A percentile compares a stretch with the other conserved stretches of the same genome.
Conservation (phyloP, 2,113 vertebrate species). For the Ctenomys sociabilis region DNA sequence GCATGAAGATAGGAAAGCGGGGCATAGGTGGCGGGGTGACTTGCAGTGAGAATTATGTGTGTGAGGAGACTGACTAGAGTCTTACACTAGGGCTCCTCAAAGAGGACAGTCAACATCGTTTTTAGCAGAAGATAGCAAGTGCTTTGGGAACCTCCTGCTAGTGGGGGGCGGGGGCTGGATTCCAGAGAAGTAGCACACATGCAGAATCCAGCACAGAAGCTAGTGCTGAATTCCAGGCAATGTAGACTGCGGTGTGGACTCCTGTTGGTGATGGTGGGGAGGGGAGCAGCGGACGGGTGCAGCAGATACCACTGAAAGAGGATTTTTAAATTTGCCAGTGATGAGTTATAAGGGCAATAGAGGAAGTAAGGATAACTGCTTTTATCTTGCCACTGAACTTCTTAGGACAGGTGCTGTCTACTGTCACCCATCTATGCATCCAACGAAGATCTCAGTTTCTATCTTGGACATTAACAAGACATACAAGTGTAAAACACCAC, state of each 20-base stretch:
- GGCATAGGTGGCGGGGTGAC: background rate
- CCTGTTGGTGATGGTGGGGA: background rate
- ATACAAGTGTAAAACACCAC: background rate
- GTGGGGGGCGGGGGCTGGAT: background rate
- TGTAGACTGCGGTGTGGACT: background rate
- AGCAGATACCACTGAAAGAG: background rate
- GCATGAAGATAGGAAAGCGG: background rate
- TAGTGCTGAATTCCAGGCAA: background rate
- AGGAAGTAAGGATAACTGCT: background rate
- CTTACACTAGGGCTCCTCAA: background rate
- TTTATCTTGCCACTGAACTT: background rate
- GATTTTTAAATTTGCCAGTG: background rate
- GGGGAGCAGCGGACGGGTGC: conserved; percentile 4
- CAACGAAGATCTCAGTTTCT: background rate
- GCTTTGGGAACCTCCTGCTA: background rate
- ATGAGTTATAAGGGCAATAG: background rate
- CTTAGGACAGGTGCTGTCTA: background rate
- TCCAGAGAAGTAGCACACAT: background rate
- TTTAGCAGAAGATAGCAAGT: background rate
- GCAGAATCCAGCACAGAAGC: background rate
- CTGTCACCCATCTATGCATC: background rate
- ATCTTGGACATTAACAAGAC: background rate
- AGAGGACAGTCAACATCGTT: background rate
- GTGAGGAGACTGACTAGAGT: background rate
- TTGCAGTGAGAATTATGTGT: background rate